A percentile compares a stretch with the other conserved stretches of the same genome.
phyloP scores from a whole-genome alignment of 2,797 vertebrate species.

The Potorous gilbertii region DNA sequence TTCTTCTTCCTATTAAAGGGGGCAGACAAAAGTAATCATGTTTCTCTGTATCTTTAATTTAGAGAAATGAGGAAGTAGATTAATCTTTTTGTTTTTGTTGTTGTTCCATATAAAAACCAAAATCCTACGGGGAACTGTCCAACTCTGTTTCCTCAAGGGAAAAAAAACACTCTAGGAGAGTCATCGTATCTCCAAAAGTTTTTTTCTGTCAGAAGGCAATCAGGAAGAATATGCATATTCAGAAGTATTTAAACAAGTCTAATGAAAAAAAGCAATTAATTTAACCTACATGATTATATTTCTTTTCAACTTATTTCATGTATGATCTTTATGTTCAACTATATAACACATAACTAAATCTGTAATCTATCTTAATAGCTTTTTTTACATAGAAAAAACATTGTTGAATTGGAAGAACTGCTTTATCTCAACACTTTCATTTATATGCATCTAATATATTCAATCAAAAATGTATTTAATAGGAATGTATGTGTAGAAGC shows the following conservation, averaged over 20 bases:
- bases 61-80: background rate
- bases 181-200: background rate
- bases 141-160: background rate
- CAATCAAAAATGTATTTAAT: too few species aligned
- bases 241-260: constrained; percentile 28
- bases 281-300: constrained; percentile 30
- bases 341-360: background rate
- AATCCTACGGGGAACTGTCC: background rate
- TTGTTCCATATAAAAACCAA: background rate
- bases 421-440: background rate
- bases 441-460: background rate
- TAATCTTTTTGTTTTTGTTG: background rate
- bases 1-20: background rate
- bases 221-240: background rate
- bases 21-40: background rate
- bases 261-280: background rate
- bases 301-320: background rate
- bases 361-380: background rate
- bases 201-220: background rate
- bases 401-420: background rate
- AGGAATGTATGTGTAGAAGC: too few species aligned
- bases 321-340: constrained; percentile 22
- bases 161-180: background rate
- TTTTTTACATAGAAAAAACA: constrained; percentile 40
- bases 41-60: background rate